Evolutionary conservation across 2,113 vertebrate species (phyloP).

Genomic region (Microtus pennsylvanicus): DNA sequence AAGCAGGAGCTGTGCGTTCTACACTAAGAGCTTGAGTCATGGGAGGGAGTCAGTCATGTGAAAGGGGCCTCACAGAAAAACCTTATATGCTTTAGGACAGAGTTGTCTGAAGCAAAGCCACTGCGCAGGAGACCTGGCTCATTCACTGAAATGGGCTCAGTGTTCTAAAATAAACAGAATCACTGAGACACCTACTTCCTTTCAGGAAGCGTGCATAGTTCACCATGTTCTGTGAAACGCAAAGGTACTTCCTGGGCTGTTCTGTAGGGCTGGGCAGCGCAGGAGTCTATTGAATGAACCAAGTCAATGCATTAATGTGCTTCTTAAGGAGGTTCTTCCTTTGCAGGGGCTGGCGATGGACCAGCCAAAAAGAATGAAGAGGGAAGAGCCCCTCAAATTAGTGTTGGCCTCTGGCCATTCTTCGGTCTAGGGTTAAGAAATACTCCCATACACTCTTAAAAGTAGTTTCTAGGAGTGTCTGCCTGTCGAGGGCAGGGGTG

Average conservation of each 20-base stretch:
- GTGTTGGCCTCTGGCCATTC: background rate
- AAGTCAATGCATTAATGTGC: background rate
- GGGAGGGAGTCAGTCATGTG: accelerated
- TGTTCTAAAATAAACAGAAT: background rate
- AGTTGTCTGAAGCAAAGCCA: background rate
- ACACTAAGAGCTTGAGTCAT: accelerated
- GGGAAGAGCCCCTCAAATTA: accelerated
- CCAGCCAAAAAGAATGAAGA: background rate
- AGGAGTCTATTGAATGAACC: accelerated
- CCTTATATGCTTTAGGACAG: background rate
- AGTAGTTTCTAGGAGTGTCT: background rate
- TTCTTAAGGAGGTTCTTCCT: background rate
- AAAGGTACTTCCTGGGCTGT: background rate
- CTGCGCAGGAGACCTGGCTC: background rate
- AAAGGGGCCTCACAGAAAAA: background rate
- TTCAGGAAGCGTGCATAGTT: background rate
- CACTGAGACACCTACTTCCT: background rate
- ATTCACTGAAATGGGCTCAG: background rate
- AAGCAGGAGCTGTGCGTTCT: background rate
- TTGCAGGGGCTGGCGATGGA: accelerated
- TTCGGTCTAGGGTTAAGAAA: too few relatives aligned
- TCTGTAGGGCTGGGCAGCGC: background rate
- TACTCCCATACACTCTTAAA: background rate
- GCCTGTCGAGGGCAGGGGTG: background rate
- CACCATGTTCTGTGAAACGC: accelerated